phyloP scores from a whole-genome alignment of 2,113 vertebrate species.

The Amphiprion ocellaris region DNA sequence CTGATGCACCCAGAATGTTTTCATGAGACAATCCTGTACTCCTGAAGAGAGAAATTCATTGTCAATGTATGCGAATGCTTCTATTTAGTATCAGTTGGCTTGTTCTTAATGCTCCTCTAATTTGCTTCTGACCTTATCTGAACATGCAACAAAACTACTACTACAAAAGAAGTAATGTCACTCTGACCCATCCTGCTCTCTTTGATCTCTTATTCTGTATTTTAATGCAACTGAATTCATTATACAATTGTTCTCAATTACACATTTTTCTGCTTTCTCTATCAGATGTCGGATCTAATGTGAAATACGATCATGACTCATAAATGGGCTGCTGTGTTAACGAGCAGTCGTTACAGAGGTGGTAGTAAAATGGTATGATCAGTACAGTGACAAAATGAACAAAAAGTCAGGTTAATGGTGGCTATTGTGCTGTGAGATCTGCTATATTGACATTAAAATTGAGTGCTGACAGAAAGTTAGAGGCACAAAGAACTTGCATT shows the following conservation, averaged over 20 bases:
- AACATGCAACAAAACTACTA: neutral
- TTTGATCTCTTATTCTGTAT: neutral
- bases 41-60: neutral
- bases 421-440: too few relatives aligned
- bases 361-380: neutral
- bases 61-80: neutral
- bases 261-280: neutral
- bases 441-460: too few relatives aligned
- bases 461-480: too few relatives aligned
- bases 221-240: neutral
- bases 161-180: too few relatives aligned
- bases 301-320: neutral
- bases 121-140: neutral
- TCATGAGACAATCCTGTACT: neutral
- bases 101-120: neutral
- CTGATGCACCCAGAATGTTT: neutral
- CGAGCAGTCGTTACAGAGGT: neutral
- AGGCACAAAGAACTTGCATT: too few relatives aligned
- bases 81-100: too few relatives aligned
- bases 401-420: too few relatives aligned
- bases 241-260: neutral
- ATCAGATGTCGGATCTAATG: neutral
- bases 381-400: too few relatives aligned
- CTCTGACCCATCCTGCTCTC: neutral
- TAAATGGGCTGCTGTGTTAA: neutral